phyloP scores from a whole-genome alignment of 92 coral and sea anemone genomes.

The Zoanthus solanderi region DNA sequence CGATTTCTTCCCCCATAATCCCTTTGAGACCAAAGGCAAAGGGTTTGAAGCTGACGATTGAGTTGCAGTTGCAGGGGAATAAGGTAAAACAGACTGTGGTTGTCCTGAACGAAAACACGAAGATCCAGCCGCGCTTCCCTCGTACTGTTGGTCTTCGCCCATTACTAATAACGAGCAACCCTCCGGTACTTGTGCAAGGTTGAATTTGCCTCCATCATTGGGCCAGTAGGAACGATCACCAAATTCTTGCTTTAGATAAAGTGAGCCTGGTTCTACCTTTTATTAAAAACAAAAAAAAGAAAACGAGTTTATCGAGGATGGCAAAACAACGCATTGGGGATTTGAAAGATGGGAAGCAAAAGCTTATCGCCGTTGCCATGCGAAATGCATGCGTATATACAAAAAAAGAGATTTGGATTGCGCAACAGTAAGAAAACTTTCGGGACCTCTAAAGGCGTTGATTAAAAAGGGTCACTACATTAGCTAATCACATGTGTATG shows the following conservation, averaged over 20 bases:
- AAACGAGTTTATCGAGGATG: neutral
- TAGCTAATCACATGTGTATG: too few species aligned
- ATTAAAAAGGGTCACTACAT: neutral
- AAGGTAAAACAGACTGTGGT: neutral
- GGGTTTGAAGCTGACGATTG: neutral
- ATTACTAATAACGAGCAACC: neutral
- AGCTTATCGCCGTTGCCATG: neutral
- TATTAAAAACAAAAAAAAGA: too few species aligned
- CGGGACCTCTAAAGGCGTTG: neutral
- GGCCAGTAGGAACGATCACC: conserved; percentile 23
- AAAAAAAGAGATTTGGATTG: neutral
- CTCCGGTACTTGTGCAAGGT: neutral
- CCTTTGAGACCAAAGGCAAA: neutral
- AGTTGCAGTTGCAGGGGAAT: neutral
- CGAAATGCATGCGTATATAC: neutral
- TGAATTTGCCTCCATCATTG: conserved; percentile 21
- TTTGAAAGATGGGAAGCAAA: neutral
- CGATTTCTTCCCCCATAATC: neutral
- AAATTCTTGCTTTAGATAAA: conserved; percentile 29
- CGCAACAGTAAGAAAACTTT: neutral
- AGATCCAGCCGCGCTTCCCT: neutral
- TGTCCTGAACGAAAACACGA: neutral
- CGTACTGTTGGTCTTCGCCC: neutral
- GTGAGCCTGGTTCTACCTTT: neutral
- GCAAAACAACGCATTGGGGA: neutral